Conservation (phyloP, 2,113 vertebrate genomes). For the Sinocyclocheilus grahami region DNA sequence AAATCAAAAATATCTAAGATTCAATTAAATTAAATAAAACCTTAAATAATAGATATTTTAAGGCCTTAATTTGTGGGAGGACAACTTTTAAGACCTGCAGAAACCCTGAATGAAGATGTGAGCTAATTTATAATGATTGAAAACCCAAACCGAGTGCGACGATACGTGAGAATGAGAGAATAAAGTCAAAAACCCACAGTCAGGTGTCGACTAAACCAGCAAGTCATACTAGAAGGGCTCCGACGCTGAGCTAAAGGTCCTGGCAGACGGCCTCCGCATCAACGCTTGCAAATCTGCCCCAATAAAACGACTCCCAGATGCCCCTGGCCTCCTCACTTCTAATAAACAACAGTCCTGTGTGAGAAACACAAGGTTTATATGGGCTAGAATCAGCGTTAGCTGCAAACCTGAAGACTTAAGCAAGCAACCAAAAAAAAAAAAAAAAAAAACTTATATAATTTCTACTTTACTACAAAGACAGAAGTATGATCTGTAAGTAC, state of each 20-base stretch:
- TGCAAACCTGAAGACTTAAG: not conserved
- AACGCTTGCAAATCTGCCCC: conserved; percentile 43
- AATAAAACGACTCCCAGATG: conserved; percentile 53
- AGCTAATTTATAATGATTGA: not conserved
- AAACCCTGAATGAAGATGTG: not conserved
- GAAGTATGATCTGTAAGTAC: conserved; percentile 32
- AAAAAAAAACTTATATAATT: not conserved
- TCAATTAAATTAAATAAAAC: not conserved
- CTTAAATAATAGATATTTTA: not conserved
- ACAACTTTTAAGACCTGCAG: not conserved
- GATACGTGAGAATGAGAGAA: not conserved
- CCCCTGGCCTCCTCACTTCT: conserved; percentile 27
- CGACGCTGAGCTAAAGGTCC: not conserved
- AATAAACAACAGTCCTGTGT: conserved; percentile 46
- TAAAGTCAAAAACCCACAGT: not conserved
- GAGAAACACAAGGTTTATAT: conserved; percentile 16
- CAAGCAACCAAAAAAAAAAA: not conserved
- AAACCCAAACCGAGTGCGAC: not conserved
- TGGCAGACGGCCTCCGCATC: conserved; percentile 18
- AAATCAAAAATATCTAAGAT: not conserved
- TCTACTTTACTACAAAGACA: conserved; percentile 56
- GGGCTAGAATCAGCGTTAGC: not conserved
- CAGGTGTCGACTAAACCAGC: not conserved
- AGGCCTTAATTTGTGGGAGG: too few relatives aligned
- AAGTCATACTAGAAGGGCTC: not conserved